Evolutionary conservation across 2,888 invertebrate genomes (phyloP).

Genomic region (Pachliopta kotzebuea): DNA sequence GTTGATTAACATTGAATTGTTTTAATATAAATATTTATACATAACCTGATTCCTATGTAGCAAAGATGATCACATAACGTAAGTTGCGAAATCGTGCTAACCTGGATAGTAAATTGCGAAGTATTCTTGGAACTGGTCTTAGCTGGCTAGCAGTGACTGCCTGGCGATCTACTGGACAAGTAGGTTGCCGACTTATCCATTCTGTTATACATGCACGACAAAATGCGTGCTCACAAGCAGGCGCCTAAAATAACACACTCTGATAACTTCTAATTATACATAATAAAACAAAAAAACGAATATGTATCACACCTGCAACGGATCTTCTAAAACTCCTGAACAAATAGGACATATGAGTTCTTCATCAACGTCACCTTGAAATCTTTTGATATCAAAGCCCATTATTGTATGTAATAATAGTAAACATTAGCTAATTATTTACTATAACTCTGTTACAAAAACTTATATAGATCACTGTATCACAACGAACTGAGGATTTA

Average conservation of each 20-base stretch:
- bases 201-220: constrained; percentile 96
- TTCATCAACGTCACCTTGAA: constrained; percentile 97
- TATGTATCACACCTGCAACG: constrained; percentile 86
- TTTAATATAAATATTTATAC: constrained; percentile 17
- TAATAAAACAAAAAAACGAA: constrained; percentile 6
- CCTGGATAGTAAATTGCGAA: constrained; percentile 94
- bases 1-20: neutral
- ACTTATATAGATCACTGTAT: constrained; percentile 15
- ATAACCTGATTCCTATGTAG: constrained; percentile 29
- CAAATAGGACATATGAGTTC: constrained; percentile 98
- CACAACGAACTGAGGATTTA: constrained; percentile 31
- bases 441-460: constrained; percentile 32
- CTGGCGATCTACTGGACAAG: constrained; percentile 96
- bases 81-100: constrained; percentile 36
- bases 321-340: constrained; percentile 96
- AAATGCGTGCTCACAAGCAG: constrained; percentile 97
- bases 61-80: constrained; percentile 31
- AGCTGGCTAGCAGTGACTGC: constrained; percentile 93
- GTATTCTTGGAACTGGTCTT: constrained; percentile 94
- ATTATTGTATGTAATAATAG: constrained; percentile 73
- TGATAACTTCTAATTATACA: neutral
- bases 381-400: constrained; percentile 97
- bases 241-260: constrained; percentile 83
- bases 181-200: constrained; percentile 96
- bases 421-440: constrained; percentile 32